Conservation (phyloP, 2,888 invertebrate species). For the Azorinus chamasolen region DNA sequence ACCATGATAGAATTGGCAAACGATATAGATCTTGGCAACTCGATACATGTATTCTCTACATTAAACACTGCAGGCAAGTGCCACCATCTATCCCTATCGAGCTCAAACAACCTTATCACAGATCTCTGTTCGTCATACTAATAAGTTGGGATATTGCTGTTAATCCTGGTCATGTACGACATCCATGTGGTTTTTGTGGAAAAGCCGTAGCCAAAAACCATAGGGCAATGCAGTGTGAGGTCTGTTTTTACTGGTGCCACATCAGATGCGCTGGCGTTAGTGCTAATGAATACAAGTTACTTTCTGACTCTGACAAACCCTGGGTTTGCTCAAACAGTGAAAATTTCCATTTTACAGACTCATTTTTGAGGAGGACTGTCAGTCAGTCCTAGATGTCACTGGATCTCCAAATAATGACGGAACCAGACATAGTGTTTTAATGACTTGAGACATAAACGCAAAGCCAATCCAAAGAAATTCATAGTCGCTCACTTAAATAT, state of each 20-base stretch:
- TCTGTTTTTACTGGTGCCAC: slow-evolving; percentile 21
- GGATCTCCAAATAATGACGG: not conserved
- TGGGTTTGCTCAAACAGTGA: slow-evolving; percentile 23
- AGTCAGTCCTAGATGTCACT: not conserved
- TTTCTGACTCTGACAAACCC: slow-evolving; percentile 6
- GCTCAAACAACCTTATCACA: too few species aligned
- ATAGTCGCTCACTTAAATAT: slow-evolving; percentile 24
- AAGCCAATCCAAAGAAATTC: slow-evolving; percentile 16
- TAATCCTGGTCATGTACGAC: slow-evolving; percentile 14
- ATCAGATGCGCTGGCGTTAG: slow-evolving; percentile 14
- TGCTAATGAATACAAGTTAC: slow-evolving; percentile 3
- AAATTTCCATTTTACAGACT: slow-evolving; percentile 30
- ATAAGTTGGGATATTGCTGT: too few species aligned
- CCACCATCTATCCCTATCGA: too few species aligned
- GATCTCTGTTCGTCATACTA: too few species aligned
- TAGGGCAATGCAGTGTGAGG: slow-evolving; percentile 23
- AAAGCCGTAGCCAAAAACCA: slow-evolving; percentile 27
- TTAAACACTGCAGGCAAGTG: too few species aligned
- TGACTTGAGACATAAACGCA: not conserved
- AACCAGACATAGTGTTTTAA: slow-evolving; percentile 9
- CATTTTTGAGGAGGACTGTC: slow-evolving; percentile 11
- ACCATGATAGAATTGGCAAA: too few species aligned
- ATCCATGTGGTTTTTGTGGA: slow-evolving; percentile 14
- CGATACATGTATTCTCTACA: too few species aligned
- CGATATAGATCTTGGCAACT: too few species aligned